A percentile compares a stretch with the other conserved stretches of the same genome.
These are phyloP conservation scores for Limanda limanda DNA, from an alignment of 2,113 vertebrate species.

Conservation along the genomic window DNA sequence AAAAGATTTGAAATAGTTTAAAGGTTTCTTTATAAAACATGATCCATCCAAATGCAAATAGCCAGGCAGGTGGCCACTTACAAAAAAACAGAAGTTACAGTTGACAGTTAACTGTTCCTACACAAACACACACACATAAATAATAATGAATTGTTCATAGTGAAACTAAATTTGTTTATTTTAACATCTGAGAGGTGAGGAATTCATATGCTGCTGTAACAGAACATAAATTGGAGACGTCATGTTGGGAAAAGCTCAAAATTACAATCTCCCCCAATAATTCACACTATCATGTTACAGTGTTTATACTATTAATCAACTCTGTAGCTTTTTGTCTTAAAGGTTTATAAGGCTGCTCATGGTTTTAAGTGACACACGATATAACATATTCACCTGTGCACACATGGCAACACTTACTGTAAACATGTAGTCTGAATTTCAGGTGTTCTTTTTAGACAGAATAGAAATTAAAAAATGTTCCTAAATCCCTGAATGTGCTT, in stretches of 20 bases:
- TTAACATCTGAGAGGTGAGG: not conserved
- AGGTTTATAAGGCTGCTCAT: not conserved
- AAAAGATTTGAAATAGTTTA: not conserved
- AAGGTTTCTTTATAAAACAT: not conserved
- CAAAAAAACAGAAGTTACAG: conserved; percentile 20
- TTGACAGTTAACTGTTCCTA: conserved; percentile 15
- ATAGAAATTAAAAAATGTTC: not conserved
- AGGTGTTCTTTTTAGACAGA: not conserved
- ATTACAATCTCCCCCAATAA: not conserved
- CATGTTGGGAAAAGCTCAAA: not conserved
- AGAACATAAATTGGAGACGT: not conserved
- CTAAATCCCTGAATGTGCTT: conserved; percentile 20
- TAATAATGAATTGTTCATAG: conserved; percentile 8
- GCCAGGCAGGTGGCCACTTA: not conserved
- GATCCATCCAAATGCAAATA: conserved; percentile 11
- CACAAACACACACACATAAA: not conserved
- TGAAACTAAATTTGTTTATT: conserved; percentile 17
- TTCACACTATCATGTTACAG: not conserved
- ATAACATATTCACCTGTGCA: not conserved
- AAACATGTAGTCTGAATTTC: not conserved
- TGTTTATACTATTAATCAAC: conserved; percentile 22
- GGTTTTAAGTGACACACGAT: not conserved
- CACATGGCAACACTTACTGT: not conserved
- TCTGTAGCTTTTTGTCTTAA: not conserved
- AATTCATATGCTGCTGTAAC: not conserved